These are phyloP conservation scores for Carlito syrichta DNA, from an alignment of 2,113 vertebrate species.

Conservation along the genomic window DNA sequence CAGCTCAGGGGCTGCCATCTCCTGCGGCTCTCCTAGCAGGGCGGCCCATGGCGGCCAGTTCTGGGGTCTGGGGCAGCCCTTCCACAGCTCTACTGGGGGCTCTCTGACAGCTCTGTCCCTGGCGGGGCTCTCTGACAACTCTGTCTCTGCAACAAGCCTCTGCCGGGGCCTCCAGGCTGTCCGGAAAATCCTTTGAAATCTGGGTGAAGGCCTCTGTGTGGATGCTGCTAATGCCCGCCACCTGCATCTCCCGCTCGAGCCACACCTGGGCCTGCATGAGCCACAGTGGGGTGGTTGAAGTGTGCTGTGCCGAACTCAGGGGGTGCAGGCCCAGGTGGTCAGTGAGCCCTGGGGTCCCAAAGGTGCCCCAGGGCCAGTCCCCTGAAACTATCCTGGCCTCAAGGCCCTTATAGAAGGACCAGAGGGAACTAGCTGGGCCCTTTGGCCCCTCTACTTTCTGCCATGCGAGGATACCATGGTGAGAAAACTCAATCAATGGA, in stretches of 20 bases:
- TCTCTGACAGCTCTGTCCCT: neutral
- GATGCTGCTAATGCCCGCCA: neutral
- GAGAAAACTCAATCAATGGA: neutral
- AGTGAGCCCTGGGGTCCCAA: neutral
- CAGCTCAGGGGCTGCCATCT: neutral
- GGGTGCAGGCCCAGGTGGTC: neutral
- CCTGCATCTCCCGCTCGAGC: neutral
- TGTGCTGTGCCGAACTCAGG: neutral
- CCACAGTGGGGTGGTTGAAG: neutral
- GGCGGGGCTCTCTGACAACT: neutral
- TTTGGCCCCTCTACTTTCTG: neutral
- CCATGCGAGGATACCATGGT: neutral
- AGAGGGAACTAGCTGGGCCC: neutral
- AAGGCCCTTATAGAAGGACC: neutral
- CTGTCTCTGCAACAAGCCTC: neutral
- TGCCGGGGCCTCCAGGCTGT: neutral
- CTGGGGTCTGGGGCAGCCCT: neutral
- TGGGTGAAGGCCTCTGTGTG: neutral
- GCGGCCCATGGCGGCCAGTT: too few species aligned
- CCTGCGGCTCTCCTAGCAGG: neutral
- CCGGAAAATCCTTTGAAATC: neutral
- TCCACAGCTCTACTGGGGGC: neutral
- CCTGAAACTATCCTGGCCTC: neutral
- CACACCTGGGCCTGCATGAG: neutral
- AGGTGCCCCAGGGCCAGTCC: neutral